Evolutionary conservation across 1,140 invertebrate species (phyloP).

Genomic region (Orchesella cincta): DNA sequence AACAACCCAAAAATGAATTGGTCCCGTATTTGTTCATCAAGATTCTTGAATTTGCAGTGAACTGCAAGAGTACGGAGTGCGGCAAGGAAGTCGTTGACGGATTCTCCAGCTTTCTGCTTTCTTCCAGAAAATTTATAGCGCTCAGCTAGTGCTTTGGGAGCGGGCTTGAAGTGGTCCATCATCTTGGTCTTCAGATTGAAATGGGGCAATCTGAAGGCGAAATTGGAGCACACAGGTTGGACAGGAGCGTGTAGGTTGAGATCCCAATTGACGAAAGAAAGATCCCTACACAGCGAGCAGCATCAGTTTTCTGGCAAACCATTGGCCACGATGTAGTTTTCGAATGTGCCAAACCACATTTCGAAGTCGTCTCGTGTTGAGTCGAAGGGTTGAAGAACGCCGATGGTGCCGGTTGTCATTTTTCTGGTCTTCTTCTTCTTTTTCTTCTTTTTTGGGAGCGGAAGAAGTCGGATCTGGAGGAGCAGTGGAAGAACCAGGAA

Average conservation of each 20-base stretch:
- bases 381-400: not conserved
- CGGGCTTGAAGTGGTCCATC: slow-evolving; percentile 36
- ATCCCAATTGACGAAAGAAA: slow-evolving; percentile 28
- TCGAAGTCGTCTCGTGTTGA: slow-evolving; percentile 21
- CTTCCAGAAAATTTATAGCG: slow-evolving; percentile 41
- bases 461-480: no score
- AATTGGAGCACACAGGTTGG: slow-evolving; percentile 6
- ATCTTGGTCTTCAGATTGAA: no score
- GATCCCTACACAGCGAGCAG: not conserved
- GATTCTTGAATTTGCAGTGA: slow-evolving; percentile 40
- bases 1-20: slow-evolving; percentile 37
- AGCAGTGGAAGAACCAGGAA: no score
- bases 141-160: slow-evolving; percentile 34
- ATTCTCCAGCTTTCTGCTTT: slow-evolving; percentile 35
- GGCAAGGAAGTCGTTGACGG: slow-evolving; percentile 33
- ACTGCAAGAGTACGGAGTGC: slow-evolving; percentile 40
- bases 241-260: slow-evolving; percentile 21
- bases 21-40: slow-evolving; percentile 39
- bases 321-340: slow-evolving; percentile 19
- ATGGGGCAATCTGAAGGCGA: no score
- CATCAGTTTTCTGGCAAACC: not conserved
- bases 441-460: no score
- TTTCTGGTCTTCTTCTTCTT: not conserved
- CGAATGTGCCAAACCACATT: not conserved
- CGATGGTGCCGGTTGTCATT: slow-evolving; percentile 6